Evolutionary conservation across 2,797 vertebrate genomes (phyloP).

Genomic region (Cyclopterus lumpus): DNA sequence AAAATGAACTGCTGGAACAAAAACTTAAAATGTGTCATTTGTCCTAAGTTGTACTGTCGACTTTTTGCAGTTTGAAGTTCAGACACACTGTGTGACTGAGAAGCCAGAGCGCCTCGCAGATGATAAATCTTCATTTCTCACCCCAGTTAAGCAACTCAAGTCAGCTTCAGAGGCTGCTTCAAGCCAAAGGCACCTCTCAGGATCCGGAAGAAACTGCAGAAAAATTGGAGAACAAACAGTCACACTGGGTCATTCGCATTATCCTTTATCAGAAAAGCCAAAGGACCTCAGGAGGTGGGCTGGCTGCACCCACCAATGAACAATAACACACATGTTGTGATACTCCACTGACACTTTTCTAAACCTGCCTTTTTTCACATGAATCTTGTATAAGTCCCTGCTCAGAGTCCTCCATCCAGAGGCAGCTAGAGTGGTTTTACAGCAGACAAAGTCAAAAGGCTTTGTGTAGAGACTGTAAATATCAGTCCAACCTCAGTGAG

Average conservation of each 20-base stretch:
- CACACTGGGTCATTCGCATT: conserved; percentile 77
- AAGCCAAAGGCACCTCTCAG: conserved; percentile 76
- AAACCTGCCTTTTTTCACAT: conserved; percentile 58
- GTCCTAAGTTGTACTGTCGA: conserved; percentile 15
- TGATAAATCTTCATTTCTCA: conserved; percentile 84
- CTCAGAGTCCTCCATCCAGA: conserved; percentile 43
- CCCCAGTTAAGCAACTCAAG: conserved; percentile 72
- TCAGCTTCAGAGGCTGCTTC: conserved; percentile 49
- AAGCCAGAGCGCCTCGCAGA: conserved; percentile 67
- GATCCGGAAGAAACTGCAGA: conserved; percentile 76
- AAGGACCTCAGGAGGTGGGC: conserved; percentile 60
- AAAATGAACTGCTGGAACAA: conserved; percentile 1
- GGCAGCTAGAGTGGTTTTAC: conserved; percentile 38
- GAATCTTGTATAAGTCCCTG: conserved; percentile 53
- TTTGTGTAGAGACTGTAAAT: conserved; percentile 44
- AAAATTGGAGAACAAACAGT: conserved; percentile 85
- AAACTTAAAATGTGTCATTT: conserved; percentile 9
- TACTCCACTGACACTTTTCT: conserved; percentile 59
- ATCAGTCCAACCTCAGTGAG: conserved; percentile 21
- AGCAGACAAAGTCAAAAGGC: conserved; percentile 31
- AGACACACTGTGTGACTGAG: conserved; percentile 49
- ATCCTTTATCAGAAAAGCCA: conserved; percentile 69
- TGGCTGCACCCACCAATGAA: conserved; percentile 57
- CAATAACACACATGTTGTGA: conserved; percentile 67
- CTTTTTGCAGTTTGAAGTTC: conserved; percentile 33